Conservation (phyloP, 2,113 vertebrate species). For the Hemicordylus capensis region DNA sequence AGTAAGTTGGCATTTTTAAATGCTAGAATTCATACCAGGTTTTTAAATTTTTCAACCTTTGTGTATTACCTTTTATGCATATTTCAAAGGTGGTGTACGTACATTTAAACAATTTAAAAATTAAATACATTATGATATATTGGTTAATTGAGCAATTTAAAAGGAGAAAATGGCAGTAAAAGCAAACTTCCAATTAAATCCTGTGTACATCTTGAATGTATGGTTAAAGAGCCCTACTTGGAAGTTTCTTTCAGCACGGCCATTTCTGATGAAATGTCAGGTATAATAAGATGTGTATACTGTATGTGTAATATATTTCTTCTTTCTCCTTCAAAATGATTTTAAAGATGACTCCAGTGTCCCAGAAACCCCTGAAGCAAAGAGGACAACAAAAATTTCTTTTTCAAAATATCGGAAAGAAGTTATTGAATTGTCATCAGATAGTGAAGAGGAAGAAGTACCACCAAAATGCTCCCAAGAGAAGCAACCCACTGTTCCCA, state of each 20-base stretch:
- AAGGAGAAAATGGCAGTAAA: neutral
- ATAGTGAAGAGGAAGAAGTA: slow-evolving; percentile 70
- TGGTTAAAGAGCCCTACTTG: neutral
- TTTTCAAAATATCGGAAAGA: slow-evolving; percentile 73
- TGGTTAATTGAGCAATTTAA: neutral
- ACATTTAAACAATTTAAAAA: too few relatives aligned
- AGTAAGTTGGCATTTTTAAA: neutral
- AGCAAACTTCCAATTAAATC: neutral
- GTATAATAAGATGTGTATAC: neutral
- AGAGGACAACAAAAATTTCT: slow-evolving; percentile 63
- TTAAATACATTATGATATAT: neutral
- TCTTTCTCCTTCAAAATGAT: slow-evolving; percentile 27
- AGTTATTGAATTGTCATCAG: slow-evolving; percentile 77
- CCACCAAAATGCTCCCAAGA: slow-evolving; percentile 21
- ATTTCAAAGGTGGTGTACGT: neutral
- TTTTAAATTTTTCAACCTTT: neutral
- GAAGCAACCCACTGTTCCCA: slow-evolving; percentile 31
- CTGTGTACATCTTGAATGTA: too few relatives aligned
- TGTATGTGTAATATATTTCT: neutral
- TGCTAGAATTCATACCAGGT: neutral
- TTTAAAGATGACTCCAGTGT: slow-evolving; percentile 68
- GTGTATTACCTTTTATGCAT: neutral
- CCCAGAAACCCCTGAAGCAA: slow-evolving; percentile 76
- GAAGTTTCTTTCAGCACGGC: neutral
- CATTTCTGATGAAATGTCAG: neutral